Evolutionary conservation across 2,113 vertebrate species (phyloP).

Genomic region (Tricholaema leucomelas): DNA sequence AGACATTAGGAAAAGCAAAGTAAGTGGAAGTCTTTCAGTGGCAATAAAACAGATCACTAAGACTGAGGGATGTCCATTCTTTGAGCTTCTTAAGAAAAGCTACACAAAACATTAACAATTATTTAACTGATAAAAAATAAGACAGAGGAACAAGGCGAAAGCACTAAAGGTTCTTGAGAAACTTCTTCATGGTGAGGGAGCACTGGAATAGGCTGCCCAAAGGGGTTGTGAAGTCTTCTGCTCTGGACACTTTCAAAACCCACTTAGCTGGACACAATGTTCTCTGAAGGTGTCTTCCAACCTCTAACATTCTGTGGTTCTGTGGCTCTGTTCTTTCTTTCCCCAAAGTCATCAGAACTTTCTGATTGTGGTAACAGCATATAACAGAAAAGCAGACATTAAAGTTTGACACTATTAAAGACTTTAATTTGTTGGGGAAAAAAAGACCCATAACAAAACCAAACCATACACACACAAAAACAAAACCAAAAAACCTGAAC

Average conservation of each 20-base stretch:
- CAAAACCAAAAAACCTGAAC: background rate
- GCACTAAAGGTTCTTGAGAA: background rate
- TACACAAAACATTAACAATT: background rate
- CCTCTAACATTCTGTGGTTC: no score
- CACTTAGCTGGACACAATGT: background rate
- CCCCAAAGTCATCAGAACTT: background rate
- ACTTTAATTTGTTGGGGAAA: background rate
- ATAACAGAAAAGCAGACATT: background rate
- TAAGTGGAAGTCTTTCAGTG: background rate
- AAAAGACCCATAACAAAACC: no score
- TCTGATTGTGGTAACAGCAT: background rate
- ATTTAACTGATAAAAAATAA: background rate
- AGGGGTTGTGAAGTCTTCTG: no score
- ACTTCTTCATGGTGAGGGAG: background rate
- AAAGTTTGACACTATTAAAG: background rate
- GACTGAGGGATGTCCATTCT: background rate
- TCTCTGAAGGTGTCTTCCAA: no score
- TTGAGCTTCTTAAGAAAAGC: background rate
- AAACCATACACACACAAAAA: background rate
- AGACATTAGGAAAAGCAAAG: background rate
- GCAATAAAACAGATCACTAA: background rate
- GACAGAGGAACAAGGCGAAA: background rate
- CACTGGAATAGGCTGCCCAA: no score
- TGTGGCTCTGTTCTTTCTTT: no score
- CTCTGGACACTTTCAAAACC: background rate